These are phyloP conservation scores for Marmota flaviventris DNA, from an alignment of 2,113 vertebrate species.

Conservation along the genomic window DNA sequence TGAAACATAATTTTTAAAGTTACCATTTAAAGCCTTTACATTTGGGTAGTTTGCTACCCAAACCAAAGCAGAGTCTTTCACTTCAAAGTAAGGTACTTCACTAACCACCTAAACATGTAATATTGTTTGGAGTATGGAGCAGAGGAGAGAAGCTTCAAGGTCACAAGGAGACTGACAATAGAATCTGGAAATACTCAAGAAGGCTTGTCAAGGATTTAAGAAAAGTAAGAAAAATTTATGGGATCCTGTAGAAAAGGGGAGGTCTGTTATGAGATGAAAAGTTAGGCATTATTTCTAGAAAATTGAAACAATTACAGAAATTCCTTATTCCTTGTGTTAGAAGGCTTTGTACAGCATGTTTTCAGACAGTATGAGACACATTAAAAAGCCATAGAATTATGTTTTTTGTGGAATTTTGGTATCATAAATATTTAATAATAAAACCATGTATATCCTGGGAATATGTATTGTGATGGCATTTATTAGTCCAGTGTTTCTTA, in stretches of 20 bases:
- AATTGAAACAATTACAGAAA: not conserved
- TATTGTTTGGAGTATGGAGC: not conserved
- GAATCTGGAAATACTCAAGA: not conserved
- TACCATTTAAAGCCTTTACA: not conserved
- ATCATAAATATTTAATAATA: not conserved
- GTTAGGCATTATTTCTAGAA: not conserved
- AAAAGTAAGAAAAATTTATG: not conserved
- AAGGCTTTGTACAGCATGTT: not conserved
- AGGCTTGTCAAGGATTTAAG: not conserved
- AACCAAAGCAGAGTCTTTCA: not conserved
- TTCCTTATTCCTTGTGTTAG: not conserved
- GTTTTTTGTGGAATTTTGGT: not conserved
- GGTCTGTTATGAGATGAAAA: not conserved
- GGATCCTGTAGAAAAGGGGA: not conserved
- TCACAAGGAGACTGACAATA: not conserved
- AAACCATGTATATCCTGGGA: not conserved
- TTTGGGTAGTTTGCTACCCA: not conserved
- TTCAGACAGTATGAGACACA: not conserved
- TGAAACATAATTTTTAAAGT: not conserved
- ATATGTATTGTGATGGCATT: not conserved
- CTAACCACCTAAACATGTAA: not conserved
- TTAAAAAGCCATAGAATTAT: not conserved
- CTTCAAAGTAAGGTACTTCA: not conserved
- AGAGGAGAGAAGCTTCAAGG: fast-evolving
- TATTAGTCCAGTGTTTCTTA: not conserved